Conservation (phyloP, 1,140 invertebrate genomes). For the Apocrypta bakeri region DNA sequence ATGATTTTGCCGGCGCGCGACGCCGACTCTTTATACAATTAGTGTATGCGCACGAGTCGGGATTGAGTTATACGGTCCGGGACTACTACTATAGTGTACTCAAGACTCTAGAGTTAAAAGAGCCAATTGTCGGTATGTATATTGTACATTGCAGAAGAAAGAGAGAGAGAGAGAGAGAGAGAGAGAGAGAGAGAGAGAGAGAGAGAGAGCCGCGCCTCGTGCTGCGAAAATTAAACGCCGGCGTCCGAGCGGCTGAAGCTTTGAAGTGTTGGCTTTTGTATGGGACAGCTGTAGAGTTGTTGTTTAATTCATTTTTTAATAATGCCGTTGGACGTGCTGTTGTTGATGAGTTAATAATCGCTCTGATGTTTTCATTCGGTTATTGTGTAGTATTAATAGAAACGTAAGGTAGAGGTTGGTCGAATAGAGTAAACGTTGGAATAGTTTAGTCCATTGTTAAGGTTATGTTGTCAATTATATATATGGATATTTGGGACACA, state of each 20-base stretch:
- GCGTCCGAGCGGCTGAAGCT: neutral
- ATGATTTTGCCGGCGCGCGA: neutral
- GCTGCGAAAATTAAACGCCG: neutral
- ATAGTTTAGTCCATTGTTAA: too few relatives aligned
- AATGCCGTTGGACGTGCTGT: neutral
- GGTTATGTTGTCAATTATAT: too few relatives aligned
- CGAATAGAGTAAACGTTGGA: too few relatives aligned
- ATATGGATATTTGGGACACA: too few relatives aligned
- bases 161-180: neutral
- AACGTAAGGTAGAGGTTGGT: too few relatives aligned
- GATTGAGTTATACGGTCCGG: slow-evolving; percentile 25
- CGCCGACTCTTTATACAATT: slow-evolving; percentile 46
- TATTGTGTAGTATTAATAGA: too few relatives aligned
- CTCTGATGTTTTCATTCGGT: too few relatives aligned
- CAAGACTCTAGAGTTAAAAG: neutral
- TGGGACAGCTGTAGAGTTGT: neutral
- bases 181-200: neutral
- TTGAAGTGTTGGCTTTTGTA: neutral
- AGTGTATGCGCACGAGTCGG: slow-evolving; percentile 17
- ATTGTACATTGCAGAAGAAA: neutral
- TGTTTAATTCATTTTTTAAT: neutral
- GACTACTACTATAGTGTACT: neutral
- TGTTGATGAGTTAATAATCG: too few relatives aligned
- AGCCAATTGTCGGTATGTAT: neutral
- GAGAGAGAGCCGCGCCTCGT: neutral